Conservation (phyloP, 1,140 invertebrate genomes). For the Bombus picipes region DNA sequence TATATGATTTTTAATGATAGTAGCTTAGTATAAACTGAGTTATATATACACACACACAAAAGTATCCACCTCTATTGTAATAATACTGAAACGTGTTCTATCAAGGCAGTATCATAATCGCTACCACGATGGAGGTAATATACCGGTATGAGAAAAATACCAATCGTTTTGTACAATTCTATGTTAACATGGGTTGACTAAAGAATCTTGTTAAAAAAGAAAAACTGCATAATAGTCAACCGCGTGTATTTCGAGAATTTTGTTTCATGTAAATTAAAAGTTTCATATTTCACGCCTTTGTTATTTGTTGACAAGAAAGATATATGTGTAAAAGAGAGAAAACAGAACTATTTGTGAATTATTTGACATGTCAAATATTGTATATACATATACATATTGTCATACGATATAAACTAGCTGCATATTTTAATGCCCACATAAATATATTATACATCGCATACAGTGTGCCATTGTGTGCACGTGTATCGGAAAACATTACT, state of each 20-base stretch:
- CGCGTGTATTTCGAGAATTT: constrained; percentile 48
- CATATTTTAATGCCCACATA: constrained; percentile 74
- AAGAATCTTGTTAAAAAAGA: constrained; percentile 36
- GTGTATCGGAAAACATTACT: constrained; percentile 60
- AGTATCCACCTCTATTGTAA: constrained; percentile 53
- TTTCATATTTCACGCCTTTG: constrained; percentile 63
- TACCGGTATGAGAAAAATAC: constrained; percentile 31
- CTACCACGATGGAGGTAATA: constrained; percentile 34
- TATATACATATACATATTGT: constrained; percentile 77
- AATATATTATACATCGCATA: constrained; percentile 69
- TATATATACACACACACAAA: constrained; percentile 47
- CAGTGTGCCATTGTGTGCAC: constrained; percentile 53
- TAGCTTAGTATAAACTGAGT: constrained; percentile 48
- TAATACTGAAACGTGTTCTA: constrained; percentile 45
- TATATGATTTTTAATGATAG: constrained; percentile 53
- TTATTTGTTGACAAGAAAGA: constrained; percentile 73
- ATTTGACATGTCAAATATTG: constrained; percentile 78
- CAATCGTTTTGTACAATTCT: constrained; percentile 64
- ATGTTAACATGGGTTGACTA: constrained; percentile 52
- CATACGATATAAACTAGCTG: constrained; percentile 72
- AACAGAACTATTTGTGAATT: constrained; percentile 68
- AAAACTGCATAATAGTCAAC: constrained; percentile 37
- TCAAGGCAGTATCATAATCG: constrained; percentile 29
- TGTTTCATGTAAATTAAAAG: constrained; percentile 55
- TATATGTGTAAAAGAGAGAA: constrained; percentile 53